Conservation (phyloP, 2,113 vertebrate species). For the Halcyon senegalensis region DNA sequence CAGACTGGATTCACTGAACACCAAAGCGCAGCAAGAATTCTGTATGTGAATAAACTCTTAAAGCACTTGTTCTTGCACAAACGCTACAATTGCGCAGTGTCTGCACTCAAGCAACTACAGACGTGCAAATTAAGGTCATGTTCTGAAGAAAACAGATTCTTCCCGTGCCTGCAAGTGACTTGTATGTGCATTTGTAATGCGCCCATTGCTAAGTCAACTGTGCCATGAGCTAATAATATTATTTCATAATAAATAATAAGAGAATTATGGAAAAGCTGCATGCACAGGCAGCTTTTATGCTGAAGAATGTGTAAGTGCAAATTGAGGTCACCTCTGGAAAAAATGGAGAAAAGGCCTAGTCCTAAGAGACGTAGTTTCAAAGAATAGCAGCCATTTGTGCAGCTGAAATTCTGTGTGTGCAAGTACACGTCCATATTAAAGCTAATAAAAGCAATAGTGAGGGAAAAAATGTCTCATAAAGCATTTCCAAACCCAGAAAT, state of each 20-base stretch:
- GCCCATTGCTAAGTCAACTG: neutral
- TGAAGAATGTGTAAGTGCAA: neutral
- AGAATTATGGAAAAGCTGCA: neutral
- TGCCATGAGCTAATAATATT: neutral
- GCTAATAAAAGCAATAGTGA: neutral
- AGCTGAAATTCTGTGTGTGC: neutral
- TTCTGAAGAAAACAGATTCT: neutral
- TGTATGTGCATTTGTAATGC: neutral
- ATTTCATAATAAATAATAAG: neutral
- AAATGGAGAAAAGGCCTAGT: neutral
- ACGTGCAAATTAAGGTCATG: neutral
- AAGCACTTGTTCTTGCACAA: neutral
- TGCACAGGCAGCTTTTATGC: neutral
- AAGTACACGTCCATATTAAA: neutral
- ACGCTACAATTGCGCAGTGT: neutral
- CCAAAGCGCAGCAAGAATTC: neutral
- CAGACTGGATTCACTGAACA: neutral
- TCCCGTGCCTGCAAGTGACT: neutral
- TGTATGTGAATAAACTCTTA: neutral
- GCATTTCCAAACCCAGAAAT: neutral
- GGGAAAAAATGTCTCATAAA: neutral
- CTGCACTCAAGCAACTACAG: neutral
- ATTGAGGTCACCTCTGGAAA: neutral
- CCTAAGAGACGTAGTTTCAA: neutral
- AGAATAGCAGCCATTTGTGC: neutral